phyloP scores from a whole-genome alignment of 1,140 invertebrate genomes.

The Diploscapter pachys region DNA sequence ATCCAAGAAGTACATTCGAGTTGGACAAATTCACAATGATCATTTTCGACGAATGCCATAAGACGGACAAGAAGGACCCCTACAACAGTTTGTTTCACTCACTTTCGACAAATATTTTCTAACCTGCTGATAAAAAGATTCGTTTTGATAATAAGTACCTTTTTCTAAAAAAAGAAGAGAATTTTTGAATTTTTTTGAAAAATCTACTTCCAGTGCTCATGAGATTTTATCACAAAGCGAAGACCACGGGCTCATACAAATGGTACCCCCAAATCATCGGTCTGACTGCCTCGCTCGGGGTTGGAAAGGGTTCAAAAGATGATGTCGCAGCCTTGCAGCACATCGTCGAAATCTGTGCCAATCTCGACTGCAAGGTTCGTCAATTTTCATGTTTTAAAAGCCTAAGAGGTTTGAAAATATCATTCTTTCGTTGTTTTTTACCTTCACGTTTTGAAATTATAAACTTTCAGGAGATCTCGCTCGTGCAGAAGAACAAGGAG shows the following conservation, averaged over 20 bases:
- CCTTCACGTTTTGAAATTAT: not conserved
- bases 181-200: constrained; percentile 3
- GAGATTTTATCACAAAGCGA: constrained; percentile 19
- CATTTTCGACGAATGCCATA: constrained; percentile 60
- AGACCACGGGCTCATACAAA: constrained; percentile 13
- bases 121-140: not conserved
- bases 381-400: not conserved
- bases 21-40: constrained; percentile 37
- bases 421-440: too few species aligned
- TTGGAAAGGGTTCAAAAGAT: constrained; percentile 48
- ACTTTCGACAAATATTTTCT: constrained; percentile 8
- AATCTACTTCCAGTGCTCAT: constrained; percentile 34
- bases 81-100: constrained; percentile 47
- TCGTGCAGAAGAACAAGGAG: not conserved
- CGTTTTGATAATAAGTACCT: not conserved
- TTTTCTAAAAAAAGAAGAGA: not conserved
- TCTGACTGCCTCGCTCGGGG: constrained; percentile 60
- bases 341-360: constrained; percentile 27
- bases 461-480: not conserved
- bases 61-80: constrained; percentile 57
- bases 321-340: constrained; percentile 19
- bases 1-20: constrained; percentile 10
- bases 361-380: not conserved
- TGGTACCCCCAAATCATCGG: constrained; percentile 56
- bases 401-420: not conserved